phyloP scores from a whole-genome alignment of 2,797 vertebrate species.

The Odontamblyopus rebecca region DNA sequence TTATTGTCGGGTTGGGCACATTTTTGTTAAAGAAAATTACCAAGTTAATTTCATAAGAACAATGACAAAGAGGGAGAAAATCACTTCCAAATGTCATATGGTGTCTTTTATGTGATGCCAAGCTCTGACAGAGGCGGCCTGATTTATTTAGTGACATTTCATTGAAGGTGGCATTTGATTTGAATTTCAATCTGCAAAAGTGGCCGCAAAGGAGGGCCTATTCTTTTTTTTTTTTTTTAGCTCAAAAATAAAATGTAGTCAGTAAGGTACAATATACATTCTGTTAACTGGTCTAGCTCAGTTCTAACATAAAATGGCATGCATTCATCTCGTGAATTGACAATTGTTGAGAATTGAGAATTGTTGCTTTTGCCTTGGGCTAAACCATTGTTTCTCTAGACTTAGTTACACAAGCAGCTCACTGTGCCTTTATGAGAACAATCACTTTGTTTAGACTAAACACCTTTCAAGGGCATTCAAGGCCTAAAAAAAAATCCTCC shows the following conservation, averaged over 20 bases:
- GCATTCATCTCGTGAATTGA: constrained; percentile 62
- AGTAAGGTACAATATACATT: constrained; percentile 45
- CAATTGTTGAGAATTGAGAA: constrained; percentile 35
- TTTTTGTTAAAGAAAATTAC: constrained; percentile 24
- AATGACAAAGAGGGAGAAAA: constrained; percentile 48
- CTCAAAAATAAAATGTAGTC: constrained; percentile 56
- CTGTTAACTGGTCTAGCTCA: constrained; percentile 45
- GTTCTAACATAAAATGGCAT: constrained; percentile 43
- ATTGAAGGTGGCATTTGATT: constrained; percentile 72
- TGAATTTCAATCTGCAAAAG: constrained; percentile 61
- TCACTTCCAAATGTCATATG: constrained; percentile 67
- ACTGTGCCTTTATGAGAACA: constrained; percentile 51
- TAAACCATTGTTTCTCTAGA: constrained; percentile 54
- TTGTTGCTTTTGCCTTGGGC: constrained; percentile 62
- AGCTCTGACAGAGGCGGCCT: constrained; percentile 46
- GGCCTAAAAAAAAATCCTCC: constrained; percentile 32
- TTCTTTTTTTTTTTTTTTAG: constrained; percentile 50
- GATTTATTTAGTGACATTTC: constrained; percentile 68
- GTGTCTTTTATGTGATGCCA: constrained; percentile 44
- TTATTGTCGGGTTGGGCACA: constrained; percentile 26
- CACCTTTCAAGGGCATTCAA: constrained; percentile 61
- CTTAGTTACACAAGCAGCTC: constrained; percentile 46
- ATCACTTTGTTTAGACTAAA: constrained; percentile 48
- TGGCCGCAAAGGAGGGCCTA: constrained; percentile 40
- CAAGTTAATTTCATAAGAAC: constrained; percentile 46